Evolutionary conservation across 2,113 vertebrate species (phyloP).

Genomic region (Rhagologus leucostigma): DNA sequence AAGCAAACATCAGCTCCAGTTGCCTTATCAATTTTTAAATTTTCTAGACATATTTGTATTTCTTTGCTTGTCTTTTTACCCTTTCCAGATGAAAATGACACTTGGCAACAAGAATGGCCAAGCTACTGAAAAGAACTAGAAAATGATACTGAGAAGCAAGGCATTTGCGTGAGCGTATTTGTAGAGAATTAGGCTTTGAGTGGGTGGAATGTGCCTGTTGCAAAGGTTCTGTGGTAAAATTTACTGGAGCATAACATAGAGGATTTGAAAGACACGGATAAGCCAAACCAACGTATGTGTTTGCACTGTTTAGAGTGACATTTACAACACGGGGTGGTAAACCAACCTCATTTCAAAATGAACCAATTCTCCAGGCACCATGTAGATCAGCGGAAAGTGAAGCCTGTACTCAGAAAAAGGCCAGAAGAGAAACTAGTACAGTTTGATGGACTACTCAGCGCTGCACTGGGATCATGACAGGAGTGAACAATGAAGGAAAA

Average conservation of each 20-base stretch:
- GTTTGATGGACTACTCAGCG: neutral
- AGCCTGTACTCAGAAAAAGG: neutral
- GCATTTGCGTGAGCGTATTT: neutral
- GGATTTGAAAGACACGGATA: neutral
- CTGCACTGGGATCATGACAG: neutral
- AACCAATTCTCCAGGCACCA: neutral
- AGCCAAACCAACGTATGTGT: neutral
- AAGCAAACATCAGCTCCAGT: neutral
- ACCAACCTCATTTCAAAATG: neutral
- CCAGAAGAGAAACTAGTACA: neutral
- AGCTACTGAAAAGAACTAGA: neutral
- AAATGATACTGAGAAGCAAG: neutral
- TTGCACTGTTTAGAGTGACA: neutral
- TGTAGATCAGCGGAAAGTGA: neutral
- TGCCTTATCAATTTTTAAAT: neutral
- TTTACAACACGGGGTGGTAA: neutral
- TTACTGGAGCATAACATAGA: neutral
- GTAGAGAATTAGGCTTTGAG: neutral
- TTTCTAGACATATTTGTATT: neutral
- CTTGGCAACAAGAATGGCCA: neutral
- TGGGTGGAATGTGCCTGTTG: neutral
- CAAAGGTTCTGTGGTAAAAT: slow-evolving; percentile 7
- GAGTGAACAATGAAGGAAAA: neutral
- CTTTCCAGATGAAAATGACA: neutral
- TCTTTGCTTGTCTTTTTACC: neutral